Evolutionary conservation across 2,113 vertebrate species (phyloP).

Genomic region (Micromys minutus): DNA sequence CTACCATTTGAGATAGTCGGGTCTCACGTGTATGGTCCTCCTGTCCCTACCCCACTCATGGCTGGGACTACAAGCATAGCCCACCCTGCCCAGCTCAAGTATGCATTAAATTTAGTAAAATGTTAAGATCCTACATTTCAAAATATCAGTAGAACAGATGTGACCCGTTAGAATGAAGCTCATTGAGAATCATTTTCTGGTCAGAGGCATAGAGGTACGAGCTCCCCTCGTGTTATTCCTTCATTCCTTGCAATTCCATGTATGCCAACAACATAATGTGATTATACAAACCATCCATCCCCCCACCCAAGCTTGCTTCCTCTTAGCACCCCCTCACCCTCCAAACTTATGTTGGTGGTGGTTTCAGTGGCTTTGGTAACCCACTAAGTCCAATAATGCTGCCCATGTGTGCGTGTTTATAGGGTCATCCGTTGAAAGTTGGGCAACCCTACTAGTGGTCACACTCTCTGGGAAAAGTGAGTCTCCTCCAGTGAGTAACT

Average conservation of each 20-base stretch:
- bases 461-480: not conserved
- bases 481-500: not conserved
- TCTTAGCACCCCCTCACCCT: not conserved
- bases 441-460: not conserved
- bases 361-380: not conserved
- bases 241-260: not conserved
- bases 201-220: not conserved
- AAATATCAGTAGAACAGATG: not conserved
- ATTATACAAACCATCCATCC: no score
- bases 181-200: not conserved
- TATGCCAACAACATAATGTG: not conserved
- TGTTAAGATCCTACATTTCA: slow-evolving; percentile 40
- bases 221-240: not conserved
- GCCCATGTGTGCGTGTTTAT: not conserved
- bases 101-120: slow-evolving; percentile 1
- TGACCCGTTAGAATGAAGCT: not conserved
- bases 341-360: not conserved
- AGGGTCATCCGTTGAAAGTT: not conserved
- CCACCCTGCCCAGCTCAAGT: not conserved
- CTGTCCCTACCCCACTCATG: no score
- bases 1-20: not conserved
- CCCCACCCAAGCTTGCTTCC: not conserved
- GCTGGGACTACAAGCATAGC: not conserved
- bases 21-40: not conserved
- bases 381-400: not conserved